Evolutionary conservation across 37 sponge, comb jelly and placozoan species (phyloP).

Genomic region (Diacarnus erythraeanus): DNA sequence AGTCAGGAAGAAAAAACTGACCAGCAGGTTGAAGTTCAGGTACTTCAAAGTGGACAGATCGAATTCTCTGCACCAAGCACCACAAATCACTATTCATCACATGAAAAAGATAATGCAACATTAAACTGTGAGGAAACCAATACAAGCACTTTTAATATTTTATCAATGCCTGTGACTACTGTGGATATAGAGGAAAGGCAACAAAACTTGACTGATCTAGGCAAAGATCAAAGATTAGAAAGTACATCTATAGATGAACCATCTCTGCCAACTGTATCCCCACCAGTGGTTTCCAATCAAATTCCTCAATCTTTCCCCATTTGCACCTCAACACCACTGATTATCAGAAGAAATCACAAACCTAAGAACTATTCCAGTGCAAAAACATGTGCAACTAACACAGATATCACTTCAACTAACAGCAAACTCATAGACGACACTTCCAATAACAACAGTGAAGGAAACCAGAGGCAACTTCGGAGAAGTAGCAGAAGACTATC

Average conservation of each 20-base stretch:
- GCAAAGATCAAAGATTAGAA: too few relatives aligned
- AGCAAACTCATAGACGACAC: neutral
- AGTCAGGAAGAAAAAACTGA: neutral
- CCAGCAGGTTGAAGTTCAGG: slow-evolving; percentile 26
- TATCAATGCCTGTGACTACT: too few relatives aligned
- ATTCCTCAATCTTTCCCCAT: neutral
- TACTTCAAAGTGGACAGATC: slow-evolving; percentile 19
- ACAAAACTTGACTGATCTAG: too few relatives aligned
- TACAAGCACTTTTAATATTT: neutral
- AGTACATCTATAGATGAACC: too few relatives aligned
- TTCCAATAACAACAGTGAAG: neutral
- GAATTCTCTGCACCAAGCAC: neutral
- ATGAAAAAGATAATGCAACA: neutral
- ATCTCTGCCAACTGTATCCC: too few relatives aligned
- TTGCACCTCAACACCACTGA: neutral
- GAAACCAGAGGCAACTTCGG: neutral
- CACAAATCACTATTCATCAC: neutral
- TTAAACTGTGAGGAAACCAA: too few relatives aligned
- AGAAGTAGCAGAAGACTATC: neutral
- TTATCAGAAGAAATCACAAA: neutral
- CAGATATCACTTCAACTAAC: neutral
- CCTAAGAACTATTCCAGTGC: too few relatives aligned
- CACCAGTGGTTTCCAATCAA: neutral
- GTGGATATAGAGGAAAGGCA: too few relatives aligned
- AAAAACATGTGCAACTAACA: too few relatives aligned